Evolutionary conservation across 2,113 vertebrate species (phyloP).

Genomic region (Gallinago paraguaiae): DNA sequence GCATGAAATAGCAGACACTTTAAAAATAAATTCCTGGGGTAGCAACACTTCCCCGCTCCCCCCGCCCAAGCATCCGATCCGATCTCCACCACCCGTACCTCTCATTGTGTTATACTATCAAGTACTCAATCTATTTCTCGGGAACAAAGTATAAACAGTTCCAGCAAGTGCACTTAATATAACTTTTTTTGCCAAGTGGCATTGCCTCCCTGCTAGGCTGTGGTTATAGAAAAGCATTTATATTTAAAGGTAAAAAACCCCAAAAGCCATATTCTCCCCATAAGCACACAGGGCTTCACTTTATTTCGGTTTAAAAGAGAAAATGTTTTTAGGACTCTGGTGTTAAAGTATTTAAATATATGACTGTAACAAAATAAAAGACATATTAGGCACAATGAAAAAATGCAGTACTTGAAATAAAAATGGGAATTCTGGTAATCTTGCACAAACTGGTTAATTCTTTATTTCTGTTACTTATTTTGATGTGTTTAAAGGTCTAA

Average conservation of each 20-base stretch:
- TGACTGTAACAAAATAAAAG: conserved; percentile 18
- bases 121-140: conserved; percentile 61
- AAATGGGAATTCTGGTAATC: not conserved
- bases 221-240: not conserved
- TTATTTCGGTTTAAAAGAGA: conserved; percentile 10
- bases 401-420: not conserved
- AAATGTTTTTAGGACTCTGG: not conserved
- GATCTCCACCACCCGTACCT: conserved; percentile 56
- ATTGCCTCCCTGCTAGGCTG: conserved; percentile 27
- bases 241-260: conserved; percentile 16
- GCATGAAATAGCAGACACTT: conserved; percentile 70
- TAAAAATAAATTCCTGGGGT: conserved; percentile 75
- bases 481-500: not conserved
- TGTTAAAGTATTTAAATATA: not conserved
- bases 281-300: not conserved
- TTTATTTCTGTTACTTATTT: not conserved
- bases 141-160: conserved; percentile 66
- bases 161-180: conserved; percentile 63
- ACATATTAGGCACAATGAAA: not conserved
- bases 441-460: not conserved
- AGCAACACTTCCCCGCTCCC: conserved; percentile 64
- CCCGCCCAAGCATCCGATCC: conserved; percentile 62
- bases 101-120: conserved; percentile 68
- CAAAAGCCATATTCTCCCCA: not conserved
- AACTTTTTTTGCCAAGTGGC: conserved; percentile 57